Evolutionary conservation across 2,797 vertebrate genomes (phyloP).

Genomic region (Sebastolobus alascanus): DNA sequence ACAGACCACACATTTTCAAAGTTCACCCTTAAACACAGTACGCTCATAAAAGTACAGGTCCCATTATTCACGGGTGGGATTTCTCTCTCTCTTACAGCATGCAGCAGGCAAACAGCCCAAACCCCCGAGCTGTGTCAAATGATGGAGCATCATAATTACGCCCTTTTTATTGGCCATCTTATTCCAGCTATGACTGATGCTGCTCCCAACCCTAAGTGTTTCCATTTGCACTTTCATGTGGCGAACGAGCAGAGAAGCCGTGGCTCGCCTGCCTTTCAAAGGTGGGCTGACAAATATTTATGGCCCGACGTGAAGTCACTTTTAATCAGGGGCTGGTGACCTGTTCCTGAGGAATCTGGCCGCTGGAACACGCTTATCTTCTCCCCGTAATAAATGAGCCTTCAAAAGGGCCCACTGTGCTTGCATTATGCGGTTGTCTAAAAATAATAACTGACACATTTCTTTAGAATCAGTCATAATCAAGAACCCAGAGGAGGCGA

Average conservation of each 20-base stretch:
- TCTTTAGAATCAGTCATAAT: constrained; percentile 83
- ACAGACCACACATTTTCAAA: constrained; percentile 87
- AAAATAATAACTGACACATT: constrained; percentile 88
- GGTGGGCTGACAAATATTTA: constrained; percentile 89
- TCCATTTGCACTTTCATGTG: constrained; percentile 89
- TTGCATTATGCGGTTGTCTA: constrained; percentile 82
- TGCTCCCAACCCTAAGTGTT: constrained; percentile 85
- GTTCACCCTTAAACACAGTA: constrained; percentile 82
- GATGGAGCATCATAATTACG: constrained; percentile 87
- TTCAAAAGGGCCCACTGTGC: constrained; percentile 74
- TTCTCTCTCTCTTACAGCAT: constrained; percentile 66
- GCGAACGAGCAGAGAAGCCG: constrained; percentile 77
- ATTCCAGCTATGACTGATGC: constrained; percentile 87
- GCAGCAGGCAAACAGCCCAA: constrained; percentile 77
- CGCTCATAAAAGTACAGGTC: constrained; percentile 81
- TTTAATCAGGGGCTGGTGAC: constrained; percentile 83
- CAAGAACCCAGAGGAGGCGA: constrained; percentile 67
- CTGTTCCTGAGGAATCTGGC: constrained; percentile 80
- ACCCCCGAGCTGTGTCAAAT: constrained; percentile 85
- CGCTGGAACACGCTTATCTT: constrained; percentile 82
- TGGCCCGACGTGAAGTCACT: constrained; percentile 82
- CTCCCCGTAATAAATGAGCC: constrained; percentile 82
- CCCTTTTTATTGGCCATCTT: constrained; percentile 88
- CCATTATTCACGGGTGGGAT: constrained; percentile 86
- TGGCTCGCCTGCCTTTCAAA: constrained; percentile 83